phyloP scores from a whole-genome alignment of 2,113 vertebrate species.

The Silurus meridionalis region DNA sequence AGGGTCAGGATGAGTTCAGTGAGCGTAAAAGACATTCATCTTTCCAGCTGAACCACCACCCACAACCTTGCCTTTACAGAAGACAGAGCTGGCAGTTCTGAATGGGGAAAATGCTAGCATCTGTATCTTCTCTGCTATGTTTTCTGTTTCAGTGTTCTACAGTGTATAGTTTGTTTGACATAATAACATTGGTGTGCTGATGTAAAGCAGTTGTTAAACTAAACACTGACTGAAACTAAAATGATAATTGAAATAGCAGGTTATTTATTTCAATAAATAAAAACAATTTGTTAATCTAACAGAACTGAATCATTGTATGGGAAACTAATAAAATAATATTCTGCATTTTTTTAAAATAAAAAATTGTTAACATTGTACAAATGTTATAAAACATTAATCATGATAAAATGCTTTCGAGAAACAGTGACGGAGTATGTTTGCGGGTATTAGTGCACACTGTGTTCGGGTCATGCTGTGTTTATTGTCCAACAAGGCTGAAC shows the following conservation, averaged over 20 bases:
- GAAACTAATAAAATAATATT: neutral
- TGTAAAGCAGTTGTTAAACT: neutral
- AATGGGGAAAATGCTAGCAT: conserved; percentile 6
- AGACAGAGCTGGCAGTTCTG: neutral
- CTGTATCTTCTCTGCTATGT: neutral
- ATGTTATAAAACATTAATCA: neutral
- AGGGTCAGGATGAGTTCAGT: conserved; percentile 46
- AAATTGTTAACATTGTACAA: neutral
- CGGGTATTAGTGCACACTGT: conserved; percentile 66
- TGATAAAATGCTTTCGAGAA: neutral
- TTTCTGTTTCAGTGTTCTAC: neutral
- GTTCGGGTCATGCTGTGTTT: conserved; percentile 71
- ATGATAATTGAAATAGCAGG: neutral
- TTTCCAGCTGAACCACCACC: conserved; percentile 22
- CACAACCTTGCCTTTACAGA: neutral
- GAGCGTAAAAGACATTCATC: conserved; percentile 39
- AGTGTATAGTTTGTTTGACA: neutral
- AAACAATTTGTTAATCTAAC: neutral
- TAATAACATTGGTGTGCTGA: neutral
- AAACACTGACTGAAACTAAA: neutral
- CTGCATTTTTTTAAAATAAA: neutral
- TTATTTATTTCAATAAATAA: neutral
- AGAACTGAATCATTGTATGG: neutral
- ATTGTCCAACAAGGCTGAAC: conserved; percentile 71
- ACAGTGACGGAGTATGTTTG: conserved; percentile 64